Conservation (phyloP, 2,113 vertebrate species). For the Pseudopipra pipra region DNA sequence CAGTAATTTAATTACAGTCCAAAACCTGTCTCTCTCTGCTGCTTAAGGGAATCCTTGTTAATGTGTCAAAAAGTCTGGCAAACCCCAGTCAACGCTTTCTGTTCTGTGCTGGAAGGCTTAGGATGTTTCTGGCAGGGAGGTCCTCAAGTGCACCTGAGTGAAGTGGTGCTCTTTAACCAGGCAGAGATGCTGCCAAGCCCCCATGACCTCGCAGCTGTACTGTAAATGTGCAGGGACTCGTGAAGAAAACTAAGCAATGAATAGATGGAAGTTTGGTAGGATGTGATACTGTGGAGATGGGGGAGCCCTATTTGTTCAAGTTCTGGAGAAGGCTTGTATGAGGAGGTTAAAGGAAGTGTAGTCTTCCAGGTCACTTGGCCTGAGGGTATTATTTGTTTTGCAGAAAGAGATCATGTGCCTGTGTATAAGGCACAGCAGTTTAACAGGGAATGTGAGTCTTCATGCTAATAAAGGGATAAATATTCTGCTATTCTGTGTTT, state of each 20-base stretch:
- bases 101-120: background rate
- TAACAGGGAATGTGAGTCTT: background rate
- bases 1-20: background rate
- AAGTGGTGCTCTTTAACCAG: background rate
- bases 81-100: background rate
- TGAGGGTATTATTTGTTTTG: background rate
- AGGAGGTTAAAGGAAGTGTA: background rate
- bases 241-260: background rate
- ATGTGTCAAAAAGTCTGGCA: background rate
- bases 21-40: background rate
- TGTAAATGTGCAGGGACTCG: background rate
- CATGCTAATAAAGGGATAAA: background rate
- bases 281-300: background rate
- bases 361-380: background rate
- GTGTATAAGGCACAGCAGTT: background rate
- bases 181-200: background rate
- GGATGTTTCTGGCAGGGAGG: background rate
- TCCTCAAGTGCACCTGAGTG: background rate
- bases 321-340: background rate
- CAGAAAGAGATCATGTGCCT: background rate
- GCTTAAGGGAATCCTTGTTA: background rate
- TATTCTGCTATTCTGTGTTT: background rate
- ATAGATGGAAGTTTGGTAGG: background rate
- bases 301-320: background rate
- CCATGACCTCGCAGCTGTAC: background rate